phyloP scores from a whole-genome alignment of 2,113 vertebrate genomes.

The Trematocara nigrifrons region DNA sequence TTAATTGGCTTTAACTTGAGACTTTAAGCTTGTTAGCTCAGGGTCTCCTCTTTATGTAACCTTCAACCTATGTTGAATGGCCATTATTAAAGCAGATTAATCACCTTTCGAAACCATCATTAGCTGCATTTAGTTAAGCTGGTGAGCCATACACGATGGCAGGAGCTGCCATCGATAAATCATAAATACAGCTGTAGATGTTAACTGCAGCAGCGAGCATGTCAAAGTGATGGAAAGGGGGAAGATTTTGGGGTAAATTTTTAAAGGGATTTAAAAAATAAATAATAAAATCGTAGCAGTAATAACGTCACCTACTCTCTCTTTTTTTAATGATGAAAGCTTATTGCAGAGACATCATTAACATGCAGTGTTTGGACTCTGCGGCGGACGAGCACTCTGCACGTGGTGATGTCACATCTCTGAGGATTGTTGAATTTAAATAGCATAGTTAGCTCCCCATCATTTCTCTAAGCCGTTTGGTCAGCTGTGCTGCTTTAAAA shows the following conservation, averaged over 20 bases:
- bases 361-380: not conserved
- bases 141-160: not conserved
- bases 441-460: not conserved
- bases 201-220: not conserved
- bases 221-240: not conserved
- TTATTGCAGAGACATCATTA: not conserved
- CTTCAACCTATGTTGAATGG: not conserved
- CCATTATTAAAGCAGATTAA: not conserved
- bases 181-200: not conserved
- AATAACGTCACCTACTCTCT: not conserved
- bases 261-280: not conserved
- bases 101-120: not conserved
- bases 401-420: not conserved
- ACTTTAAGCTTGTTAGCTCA: not conserved
- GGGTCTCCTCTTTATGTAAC: not conserved
- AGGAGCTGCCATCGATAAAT: not conserved
- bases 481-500: not conserved
- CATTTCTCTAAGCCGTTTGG: not conserved
- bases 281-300: not conserved
- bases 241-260: not conserved
- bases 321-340: not conserved
- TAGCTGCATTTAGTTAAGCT: not conserved
- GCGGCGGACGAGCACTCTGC: not conserved
- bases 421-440: slow-evolving; percentile 21
- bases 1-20: not conserved